Evolutionary conservation across 2,113 vertebrate genomes (phyloP), one percentile per base, ranked within the genome.

Genomic region (Colaptes auratus): DNA sequence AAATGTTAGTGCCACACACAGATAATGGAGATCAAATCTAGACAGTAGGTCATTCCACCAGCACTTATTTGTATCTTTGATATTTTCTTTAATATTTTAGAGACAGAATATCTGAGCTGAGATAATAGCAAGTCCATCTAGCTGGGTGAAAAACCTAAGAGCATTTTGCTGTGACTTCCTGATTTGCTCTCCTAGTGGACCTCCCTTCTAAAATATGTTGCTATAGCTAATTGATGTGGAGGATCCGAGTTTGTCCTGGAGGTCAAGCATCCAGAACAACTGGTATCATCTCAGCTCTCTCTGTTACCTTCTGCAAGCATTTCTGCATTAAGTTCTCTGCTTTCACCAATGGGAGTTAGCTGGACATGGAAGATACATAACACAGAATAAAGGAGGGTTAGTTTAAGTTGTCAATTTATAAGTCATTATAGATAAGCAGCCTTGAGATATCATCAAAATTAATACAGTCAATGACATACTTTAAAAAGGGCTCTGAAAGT

Each of bases 371-470:
- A 79, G 66, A 66, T 76, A 75, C 0, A 0, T 78, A 76, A 58
- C 44, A 61, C 13, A 83, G 61, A 75, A 75, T 53, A 82, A 94
- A 79, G 30, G 25, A 89, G 3, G 5, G 24, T 56, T 81, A 48
- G 15, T 48, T 89, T 55, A 86, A 86, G 17, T 44, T 89, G 50
- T 4, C 35, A 72, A 31, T 93, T 89, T 86, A n/a, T 78, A 89
- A 76, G 39, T 46, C 50, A 61, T 90, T 88, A 48, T 42, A 94
- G 74, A 92, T 90, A 94, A 95, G n/a, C 63, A 76, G 63, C 33
- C n/a, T 55, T 91, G 35, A 87, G 92, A 85, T 92, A 89, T 15
- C 35, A 92, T 87, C 86, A 76, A 69, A 94, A 76, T 28, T 76
- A 87, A 90, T 76, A 69, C 18, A 89, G 70, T 75, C 24, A 84